phyloP scores from a whole-genome alignment of 2,888 invertebrate species.

The Agonopterix heracliana region DNA sequence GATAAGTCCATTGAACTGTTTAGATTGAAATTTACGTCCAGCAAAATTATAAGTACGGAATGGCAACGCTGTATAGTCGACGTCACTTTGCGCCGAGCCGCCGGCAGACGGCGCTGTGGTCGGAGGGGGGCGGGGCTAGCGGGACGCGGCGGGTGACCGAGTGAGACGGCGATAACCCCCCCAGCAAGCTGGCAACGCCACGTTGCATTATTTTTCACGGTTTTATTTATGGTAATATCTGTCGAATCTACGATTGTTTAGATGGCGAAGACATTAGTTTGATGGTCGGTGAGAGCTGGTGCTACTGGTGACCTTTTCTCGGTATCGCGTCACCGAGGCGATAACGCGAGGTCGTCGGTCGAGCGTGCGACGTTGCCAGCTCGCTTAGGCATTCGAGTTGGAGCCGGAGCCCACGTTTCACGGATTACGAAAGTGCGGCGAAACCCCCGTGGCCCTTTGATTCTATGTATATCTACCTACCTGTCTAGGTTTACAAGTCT shows the following conservation, averaged over 20 bases:
- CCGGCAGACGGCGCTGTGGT: slow-evolving; percentile 63
- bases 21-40: slow-evolving; percentile 73
- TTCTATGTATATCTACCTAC: slow-evolving; percentile 22
- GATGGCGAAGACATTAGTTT: slow-evolving; percentile 55
- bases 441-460: slow-evolving; percentile 54
- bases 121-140: slow-evolving; percentile 63
- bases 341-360: slow-evolving; percentile 71
- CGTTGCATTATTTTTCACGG: slow-evolving; percentile 40
- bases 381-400: slow-evolving; percentile 40
- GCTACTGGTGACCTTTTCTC: slow-evolving; percentile 66
- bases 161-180: slow-evolving; percentile 40
- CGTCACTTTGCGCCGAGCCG: slow-evolving; percentile 54
- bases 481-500: slow-evolving; percentile 16
- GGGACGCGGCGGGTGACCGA: slow-evolving; percentile 52
- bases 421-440: slow-evolving; percentile 56
- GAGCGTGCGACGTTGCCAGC: slow-evolving; percentile 65
- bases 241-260: slow-evolving; percentile 59
- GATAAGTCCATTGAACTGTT: slow-evolving; percentile 77
- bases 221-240: slow-evolving; percentile 49
- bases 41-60: slow-evolving; percentile 76
- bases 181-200: slow-evolving; percentile 18
- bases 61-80: slow-evolving; percentile 73
- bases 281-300: slow-evolving; percentile 44
- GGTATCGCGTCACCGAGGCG: slow-evolving; percentile 63
- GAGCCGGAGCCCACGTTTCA: slow-evolving; percentile 40